Evolutionary conservation across 2,797 vertebrate genomes (phyloP), one percentile per base, ranked within the genome.

Genomic region (Onychomys arenicola): DNA sequence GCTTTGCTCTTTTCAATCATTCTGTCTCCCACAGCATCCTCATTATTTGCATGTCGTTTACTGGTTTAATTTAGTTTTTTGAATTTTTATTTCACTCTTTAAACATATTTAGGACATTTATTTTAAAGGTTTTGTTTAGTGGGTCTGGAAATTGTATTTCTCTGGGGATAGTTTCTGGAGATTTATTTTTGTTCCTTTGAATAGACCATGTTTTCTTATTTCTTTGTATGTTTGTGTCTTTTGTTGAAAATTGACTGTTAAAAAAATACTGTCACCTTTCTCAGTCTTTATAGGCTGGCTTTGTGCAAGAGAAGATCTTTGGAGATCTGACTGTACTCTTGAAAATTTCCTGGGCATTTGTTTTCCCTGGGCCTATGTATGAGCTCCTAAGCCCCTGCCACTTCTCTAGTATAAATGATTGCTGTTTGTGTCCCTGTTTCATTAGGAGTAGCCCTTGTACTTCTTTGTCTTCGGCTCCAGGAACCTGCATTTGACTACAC

Each of bases 371-470:
- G 5, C 12, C 19, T 83, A 0, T 83, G 5, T 14, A 11, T 14
- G 63, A 67, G 14, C n/a, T 19, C 40, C 25, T 29, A 52, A 4
- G 0, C 1, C 4, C 1, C 23, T 13, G 4, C 4, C 2, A 16
- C 19, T 85, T 76, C 13, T 25, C 34, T 34, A 29, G n/a, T 71
- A 46, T 17, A 13, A 6, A 4, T 90, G 32, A 29, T 10, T 73
- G 37, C 25, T 78, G 17, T 32, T 49, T 84, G 46, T 78, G 81
- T 5, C 23, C 77, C 27, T 37, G 65, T 81, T 94, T 49, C 5
- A 5, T n/a, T 76, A 19, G 40, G 4, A 57, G 5, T 65, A 21
- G 43, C 34, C 52, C 21, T 61, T 65, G 34, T 87, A 19, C 65
- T 55, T 71, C 23, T 84, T 25, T 75, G 6, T 67, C 32, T 89